phyloP scores from a whole-genome alignment of 1,140 invertebrate species.

The Cherax destructor region DNA sequence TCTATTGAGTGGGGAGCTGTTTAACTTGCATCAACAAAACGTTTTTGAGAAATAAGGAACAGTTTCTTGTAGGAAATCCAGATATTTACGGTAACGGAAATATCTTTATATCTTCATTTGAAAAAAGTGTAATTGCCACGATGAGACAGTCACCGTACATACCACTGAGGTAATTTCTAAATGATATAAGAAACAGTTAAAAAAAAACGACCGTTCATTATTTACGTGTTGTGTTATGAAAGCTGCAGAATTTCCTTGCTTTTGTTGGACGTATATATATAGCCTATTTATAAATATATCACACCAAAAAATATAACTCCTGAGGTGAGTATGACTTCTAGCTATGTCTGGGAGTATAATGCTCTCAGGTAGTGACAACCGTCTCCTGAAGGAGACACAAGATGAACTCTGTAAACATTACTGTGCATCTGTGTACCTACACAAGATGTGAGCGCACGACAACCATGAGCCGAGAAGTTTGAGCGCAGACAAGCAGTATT shows the following conservation, averaged over 20 bases:
- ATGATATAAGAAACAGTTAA: no score
- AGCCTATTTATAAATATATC: not conserved
- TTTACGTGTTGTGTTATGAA: not conserved
- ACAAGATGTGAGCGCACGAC: conserved; percentile 39
- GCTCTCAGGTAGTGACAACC: not conserved
- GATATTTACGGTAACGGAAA: no score
- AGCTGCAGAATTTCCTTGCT: not conserved
- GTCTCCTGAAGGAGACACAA: conserved; percentile 34
- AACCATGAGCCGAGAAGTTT: conserved; percentile 49
- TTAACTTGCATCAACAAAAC: no score
- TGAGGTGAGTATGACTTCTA: not conserved
- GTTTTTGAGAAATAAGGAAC: no score
- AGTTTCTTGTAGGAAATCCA: no score
- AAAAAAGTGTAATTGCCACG: no score
- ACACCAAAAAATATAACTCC: not conserved
- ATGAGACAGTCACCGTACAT: no score
- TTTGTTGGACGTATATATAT: not conserved
- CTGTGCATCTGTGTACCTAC: conserved; percentile 41
- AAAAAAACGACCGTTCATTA: no score
- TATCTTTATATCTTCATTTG: no score
- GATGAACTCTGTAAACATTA: conserved; percentile 29
- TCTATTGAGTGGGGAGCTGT: no score
- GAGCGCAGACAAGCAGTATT: conserved; percentile 56
- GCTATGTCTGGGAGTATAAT: not conserved
- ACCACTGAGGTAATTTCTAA: no score